A percentile compares a stretch with the other conserved stretches of the same genome.
These are phyloP conservation scores for Acipenser transmontanus DNA, from an alignment of 2,797 vertebrate species.

Conservation along the genomic window DNA sequence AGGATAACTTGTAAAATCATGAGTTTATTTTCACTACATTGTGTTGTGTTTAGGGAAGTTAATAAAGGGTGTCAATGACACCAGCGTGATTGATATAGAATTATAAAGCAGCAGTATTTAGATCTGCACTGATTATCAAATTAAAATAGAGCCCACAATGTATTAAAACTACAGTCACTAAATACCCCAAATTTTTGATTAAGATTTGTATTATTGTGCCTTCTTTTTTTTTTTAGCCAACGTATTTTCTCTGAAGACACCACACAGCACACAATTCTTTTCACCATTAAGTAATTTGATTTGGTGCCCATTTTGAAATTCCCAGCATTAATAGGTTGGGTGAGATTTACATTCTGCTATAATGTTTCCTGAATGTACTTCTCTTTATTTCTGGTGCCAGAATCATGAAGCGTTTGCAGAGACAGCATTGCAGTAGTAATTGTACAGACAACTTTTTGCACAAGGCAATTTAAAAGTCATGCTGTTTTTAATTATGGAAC, in stretches of 20 bases:
- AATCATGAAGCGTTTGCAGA: neutral
- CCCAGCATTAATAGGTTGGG: neutral
- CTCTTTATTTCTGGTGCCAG: neutral
- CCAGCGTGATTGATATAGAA: too few relatives aligned
- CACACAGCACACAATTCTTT: neutral
- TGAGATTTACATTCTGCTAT: neutral
- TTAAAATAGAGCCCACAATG: too few relatives aligned
- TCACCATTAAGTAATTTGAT: neutral
- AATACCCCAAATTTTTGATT: too few relatives aligned
- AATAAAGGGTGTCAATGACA: too few relatives aligned
- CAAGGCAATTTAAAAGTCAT: conserved; percentile 1
- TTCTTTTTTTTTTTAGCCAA: too few relatives aligned
- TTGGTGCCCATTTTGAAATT: neutral
- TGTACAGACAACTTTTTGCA: neutral
- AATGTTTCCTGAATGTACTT: neutral
- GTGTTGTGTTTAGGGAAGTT: too few relatives aligned
- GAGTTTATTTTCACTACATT: too few relatives aligned
- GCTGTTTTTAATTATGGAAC: neutral
- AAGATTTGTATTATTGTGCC: too few relatives aligned
- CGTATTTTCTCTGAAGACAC: neutral
- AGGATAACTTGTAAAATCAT: too few relatives aligned
- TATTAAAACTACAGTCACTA: too few relatives aligned
- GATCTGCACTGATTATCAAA: too few relatives aligned
- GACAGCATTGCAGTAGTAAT: neutral
- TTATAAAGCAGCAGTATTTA: too few relatives aligned